A percentile compares a stretch with the other conserved stretches of the same genome.
These are phyloP conservation scores for Rhynchophorus ferrugineus DNA, from an alignment of 1,140 invertebrate genomes.

Conservation along the genomic window DNA sequence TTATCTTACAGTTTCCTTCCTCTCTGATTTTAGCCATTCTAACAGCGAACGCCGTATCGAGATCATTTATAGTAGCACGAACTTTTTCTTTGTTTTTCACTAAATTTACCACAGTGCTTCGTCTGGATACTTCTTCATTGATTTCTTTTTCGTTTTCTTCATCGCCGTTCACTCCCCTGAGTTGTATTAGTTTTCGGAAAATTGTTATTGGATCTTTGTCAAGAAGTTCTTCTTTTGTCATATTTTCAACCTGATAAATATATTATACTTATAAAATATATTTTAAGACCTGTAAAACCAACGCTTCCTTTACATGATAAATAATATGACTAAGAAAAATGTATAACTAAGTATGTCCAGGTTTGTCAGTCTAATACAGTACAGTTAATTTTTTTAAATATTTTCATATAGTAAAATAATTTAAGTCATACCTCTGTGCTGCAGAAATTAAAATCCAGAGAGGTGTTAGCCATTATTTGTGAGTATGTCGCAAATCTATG, in stretches of 20 bases:
- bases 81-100: constrained; percentile 20
- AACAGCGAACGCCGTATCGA: constrained; percentile 17
- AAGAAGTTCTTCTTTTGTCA: constrained; percentile 23
- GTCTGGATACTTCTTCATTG: constrained; percentile 22
- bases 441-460: constrained; percentile 43
- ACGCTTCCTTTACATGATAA: background rate
- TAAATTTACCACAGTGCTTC: constrained; percentile 24
- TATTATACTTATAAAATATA: too few relatives aligned
- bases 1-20: constrained; percentile 7
- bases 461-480: constrained; percentile 73
- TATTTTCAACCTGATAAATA: constrained; percentile 22
- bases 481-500: constrained; percentile 78
- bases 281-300: background rate
- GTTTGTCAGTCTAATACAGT: too few relatives aligned
- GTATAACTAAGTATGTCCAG: too few relatives aligned
- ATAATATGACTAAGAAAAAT: constrained; percentile 1
- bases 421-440: constrained; percentile 32
- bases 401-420: too few relatives aligned
- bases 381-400: too few relatives aligned
- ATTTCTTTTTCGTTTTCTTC: constrained; percentile 34
- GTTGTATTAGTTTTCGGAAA: constrained; percentile 27
- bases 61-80: constrained; percentile 15
- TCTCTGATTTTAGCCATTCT: constrained; percentile 11
- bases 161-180: constrained; percentile 40
- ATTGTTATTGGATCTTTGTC: constrained; percentile 24